Evolutionary conservation across 2,888 invertebrate species (phyloP).

Genomic region (Sympetrum striolatum): DNA sequence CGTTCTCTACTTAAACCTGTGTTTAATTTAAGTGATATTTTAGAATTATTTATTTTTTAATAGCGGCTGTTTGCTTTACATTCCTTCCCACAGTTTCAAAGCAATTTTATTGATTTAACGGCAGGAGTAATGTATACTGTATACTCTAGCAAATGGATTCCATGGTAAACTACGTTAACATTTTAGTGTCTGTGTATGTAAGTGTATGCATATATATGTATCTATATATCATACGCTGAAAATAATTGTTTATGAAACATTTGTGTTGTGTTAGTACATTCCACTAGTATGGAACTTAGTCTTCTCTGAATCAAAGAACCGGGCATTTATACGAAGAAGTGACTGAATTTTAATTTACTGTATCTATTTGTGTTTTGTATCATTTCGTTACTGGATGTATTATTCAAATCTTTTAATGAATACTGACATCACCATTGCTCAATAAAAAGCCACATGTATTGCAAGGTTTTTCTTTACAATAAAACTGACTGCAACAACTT

Average conservation of each 20-base stretch:
- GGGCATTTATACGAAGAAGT: conserved; percentile 22
- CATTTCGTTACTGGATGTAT: background rate
- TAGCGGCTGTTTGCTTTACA: background rate
- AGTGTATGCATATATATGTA: too few relatives aligned
- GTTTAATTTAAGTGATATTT: too few relatives aligned
- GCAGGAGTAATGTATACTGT: background rate
- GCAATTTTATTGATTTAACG: background rate
- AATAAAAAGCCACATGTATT: conserved; percentile 21
- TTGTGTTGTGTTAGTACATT: conserved; percentile 31
- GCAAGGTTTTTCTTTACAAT: background rate
- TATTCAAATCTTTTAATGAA: conserved; percentile 24
- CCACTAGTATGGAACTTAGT: background rate
- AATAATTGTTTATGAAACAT: background rate
- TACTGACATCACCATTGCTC: conserved; percentile 40
- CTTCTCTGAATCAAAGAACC: background rate
- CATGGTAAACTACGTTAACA: background rate
- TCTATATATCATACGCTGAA: background rate
- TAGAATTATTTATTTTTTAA: too few relatives aligned
- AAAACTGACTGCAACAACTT: background rate
- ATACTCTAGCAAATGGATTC: conserved; percentile 4
- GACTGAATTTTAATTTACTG: background rate
- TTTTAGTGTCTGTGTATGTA: background rate
- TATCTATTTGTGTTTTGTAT: conserved; percentile 14
- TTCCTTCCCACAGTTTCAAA: background rate
- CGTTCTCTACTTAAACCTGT: too few relatives aligned